phyloP scores from a whole-genome alignment of 2,113 vertebrate species.

The Rhabdomys dilectus region DNA sequence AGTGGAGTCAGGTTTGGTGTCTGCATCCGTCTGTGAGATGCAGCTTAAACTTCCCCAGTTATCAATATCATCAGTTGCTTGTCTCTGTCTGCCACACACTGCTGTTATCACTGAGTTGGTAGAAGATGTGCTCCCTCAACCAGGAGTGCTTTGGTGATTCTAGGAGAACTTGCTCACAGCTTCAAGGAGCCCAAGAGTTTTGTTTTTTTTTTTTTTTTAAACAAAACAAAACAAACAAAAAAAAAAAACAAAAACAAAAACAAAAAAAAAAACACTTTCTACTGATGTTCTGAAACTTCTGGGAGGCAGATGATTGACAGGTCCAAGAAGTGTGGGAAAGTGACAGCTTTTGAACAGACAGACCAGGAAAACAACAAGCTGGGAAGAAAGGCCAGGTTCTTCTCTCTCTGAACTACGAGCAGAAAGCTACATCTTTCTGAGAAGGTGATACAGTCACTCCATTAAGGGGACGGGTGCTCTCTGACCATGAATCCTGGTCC shows the following conservation, averaged over 20 bases:
- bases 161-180: neutral
- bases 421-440: neutral
- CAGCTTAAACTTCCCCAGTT: neutral
- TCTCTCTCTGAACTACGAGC: neutral
- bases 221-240: too few relatives aligned
- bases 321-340: neutral
- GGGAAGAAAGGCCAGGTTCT: neutral
- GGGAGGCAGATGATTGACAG: constrained; percentile 14
- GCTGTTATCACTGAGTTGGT: neutral
- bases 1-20: neutral
- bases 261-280: neutral
- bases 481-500: neutral
- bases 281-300: neutral
- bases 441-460: neutral
- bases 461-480: neutral
- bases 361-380: neutral
- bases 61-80: neutral
- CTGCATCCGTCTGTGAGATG: neutral
- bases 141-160: constrained; percentile 33
- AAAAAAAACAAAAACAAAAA: too few relatives aligned
- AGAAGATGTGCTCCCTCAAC: constrained; percentile 31
- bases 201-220: too few relatives aligned
- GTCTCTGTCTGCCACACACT: neutral
- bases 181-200: neutral
- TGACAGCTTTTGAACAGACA: constrained; percentile 48